These are phyloP conservation scores for Drosophila differens DNA, from an alignment of 2,888 invertebrate species.

Conservation along the genomic window DNA sequence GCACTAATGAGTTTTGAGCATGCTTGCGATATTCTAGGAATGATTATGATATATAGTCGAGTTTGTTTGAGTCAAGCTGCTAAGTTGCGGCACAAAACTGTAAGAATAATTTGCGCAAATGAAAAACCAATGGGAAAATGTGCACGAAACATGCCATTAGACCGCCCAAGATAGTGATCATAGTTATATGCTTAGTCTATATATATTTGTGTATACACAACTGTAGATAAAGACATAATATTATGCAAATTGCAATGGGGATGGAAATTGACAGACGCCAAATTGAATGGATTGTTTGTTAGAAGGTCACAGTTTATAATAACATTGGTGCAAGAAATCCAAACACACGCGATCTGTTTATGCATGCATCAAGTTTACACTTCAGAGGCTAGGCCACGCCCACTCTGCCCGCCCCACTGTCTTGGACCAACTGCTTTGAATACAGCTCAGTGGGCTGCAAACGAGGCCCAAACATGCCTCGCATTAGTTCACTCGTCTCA, in stretches of 20 bases:
- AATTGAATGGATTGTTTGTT: constrained; percentile 39
- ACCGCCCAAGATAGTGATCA: constrained; percentile 69
- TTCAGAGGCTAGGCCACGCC: constrained; percentile 47
- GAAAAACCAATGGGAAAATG: constrained; percentile 39
- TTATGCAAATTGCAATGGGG: constrained; percentile 53
- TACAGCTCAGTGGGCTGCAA: constrained; percentile 35
- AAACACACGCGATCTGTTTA: constrained; percentile 31
- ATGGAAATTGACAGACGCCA: constrained; percentile 47
- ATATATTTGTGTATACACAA: background rate
- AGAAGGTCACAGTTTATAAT: constrained; percentile 32
- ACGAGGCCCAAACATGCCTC: constrained; percentile 59
- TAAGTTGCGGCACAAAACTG: constrained; percentile 55
- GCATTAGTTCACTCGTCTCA: constrained; percentile 22
- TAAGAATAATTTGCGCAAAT: constrained; percentile 8
- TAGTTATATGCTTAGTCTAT: background rate
- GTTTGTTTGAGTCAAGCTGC: constrained; percentile 23
- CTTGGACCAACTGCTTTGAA: constrained; percentile 35
- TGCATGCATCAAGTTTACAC: constrained; percentile 60
- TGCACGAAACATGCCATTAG: constrained; percentile 67
- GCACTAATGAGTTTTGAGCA: constrained; percentile 40
- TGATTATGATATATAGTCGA: constrained; percentile 4
- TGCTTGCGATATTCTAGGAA: constrained; percentile 22
- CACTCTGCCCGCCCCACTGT: background rate
- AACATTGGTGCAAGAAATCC: constrained; percentile 21
- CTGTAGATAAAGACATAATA: constrained; percentile 62